A percentile compares a stretch with the other conserved stretches of the same genome.
Evolutionary conservation across 2,113 vertebrate genomes (phyloP).

Genomic region (cattle (Bos taurus)): ARS-UCD2.0 NC_037346.1:39951001-39951500

Average conservation of each 20-base stretch:
- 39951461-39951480: not conserved
- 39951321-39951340: not conserved
- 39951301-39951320: not conserved
- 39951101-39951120: conserved; percentile 79
- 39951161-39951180: conserved; percentile 78
- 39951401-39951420: not conserved
- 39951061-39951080: conserved; percentile 76
- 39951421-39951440: not conserved
- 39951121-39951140: conserved; percentile 79
- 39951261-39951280: conserved; percentile 10
- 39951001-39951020: conserved; percentile 62
- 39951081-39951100: conserved; percentile 78
- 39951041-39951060: conserved; percentile 81
- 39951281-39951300: conserved; percentile 16
- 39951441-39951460: not conserved
- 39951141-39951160: conserved; percentile 80
- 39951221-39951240: conserved; percentile 68
- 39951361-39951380: not conserved
- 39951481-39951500: not conserved
- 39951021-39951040: conserved; percentile 78
- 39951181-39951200: conserved; percentile 78
- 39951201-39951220: conserved; percentile 74
- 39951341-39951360: not conserved
- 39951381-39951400: not conserved
- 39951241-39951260: not conserved